Conservation (phyloP, 2,797 vertebrate genomes). For the Schizopygopsis pylzovi region DNA sequence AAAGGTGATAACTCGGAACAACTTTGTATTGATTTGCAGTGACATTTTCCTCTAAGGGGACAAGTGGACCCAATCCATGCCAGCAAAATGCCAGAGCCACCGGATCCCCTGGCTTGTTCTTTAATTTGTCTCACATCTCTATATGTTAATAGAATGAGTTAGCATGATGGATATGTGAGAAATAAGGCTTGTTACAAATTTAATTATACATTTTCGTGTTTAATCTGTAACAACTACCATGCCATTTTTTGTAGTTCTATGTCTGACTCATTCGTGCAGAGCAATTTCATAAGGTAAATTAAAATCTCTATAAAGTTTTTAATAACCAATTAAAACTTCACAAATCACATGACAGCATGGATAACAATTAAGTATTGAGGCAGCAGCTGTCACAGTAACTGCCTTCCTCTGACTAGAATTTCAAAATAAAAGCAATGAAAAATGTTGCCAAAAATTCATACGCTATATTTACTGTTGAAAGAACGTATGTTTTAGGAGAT, state of each 20-base stretch:
- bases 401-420: conserved; percentile 7
- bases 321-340: conserved; percentile 3
- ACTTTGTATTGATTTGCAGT: not conserved
- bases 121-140: not conserved
- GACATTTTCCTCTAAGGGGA: not conserved
- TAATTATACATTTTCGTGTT: not conserved
- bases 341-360: not conserved
- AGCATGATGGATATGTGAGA: not conserved
- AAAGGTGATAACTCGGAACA: not conserved
- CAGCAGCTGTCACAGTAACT: not conserved
- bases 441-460: not conserved
- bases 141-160: not conserved
- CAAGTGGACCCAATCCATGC: not conserved
- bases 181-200: no score
- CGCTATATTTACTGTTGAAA: not conserved
- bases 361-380: conserved; percentile 5
- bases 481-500: not conserved
- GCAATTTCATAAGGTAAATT: conserved; percentile 5
- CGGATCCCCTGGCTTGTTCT: not conserved
- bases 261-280: not conserved
- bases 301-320: conserved; percentile 8
- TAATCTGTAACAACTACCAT: not conserved
- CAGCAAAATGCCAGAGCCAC: not conserved
- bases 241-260: not conserved
- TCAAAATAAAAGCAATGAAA: conserved; percentile 6